These are phyloP conservation scores for Tetanocera ferruginea DNA, from an alignment of 2,888 invertebrate genomes.

Conservation along the genomic window DNA sequence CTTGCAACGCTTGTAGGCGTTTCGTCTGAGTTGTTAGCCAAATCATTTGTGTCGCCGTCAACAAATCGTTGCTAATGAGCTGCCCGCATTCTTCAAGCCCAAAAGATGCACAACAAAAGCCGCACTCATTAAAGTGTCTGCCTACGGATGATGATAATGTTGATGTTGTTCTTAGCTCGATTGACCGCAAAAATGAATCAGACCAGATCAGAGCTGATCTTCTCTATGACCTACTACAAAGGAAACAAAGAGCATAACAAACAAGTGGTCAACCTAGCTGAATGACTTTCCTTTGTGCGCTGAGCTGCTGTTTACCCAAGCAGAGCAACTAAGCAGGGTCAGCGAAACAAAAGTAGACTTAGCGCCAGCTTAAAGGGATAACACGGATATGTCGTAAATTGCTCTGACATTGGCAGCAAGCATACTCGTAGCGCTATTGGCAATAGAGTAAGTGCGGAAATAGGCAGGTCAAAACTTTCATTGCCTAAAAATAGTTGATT, in stretches of 20 bases:
- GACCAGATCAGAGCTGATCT: neutral
- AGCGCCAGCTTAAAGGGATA: slow-evolving; percentile 25
- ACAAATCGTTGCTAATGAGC: slow-evolving; percentile 41
- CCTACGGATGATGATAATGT: slow-evolving; percentile 9
- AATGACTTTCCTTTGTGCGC: slow-evolving; percentile 37
- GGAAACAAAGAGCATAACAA: neutral
- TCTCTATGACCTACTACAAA: neutral
- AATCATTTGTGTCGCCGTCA: slow-evolving; percentile 24
- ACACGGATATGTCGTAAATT: neutral
- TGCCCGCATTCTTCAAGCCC: slow-evolving; percentile 1
- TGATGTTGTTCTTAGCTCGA: slow-evolving; percentile 6
- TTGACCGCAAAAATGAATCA: slow-evolving; percentile 26
- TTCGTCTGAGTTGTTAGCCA: slow-evolving; percentile 20
- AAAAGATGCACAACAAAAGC: neutral
- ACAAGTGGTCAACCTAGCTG: neutral
- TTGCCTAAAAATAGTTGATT: too few relatives aligned
- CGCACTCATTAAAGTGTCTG: slow-evolving; percentile 41
- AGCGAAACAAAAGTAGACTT: neutral
- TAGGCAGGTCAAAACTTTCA: too few relatives aligned
- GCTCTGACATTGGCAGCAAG: neutral
- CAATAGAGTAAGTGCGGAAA: too few relatives aligned
- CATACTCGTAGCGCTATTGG: neutral
- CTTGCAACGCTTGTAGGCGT: slow-evolving; percentile 16
- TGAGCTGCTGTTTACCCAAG: slow-evolving; percentile 18
- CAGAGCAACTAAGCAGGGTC: slow-evolving; percentile 9